A percentile compares a stretch with the other conserved stretches of the same genome.
These are phyloP conservation scores for Chloroceryle aenea DNA, from an alignment of 2,113 vertebrate species.

Conservation along the genomic window DNA sequence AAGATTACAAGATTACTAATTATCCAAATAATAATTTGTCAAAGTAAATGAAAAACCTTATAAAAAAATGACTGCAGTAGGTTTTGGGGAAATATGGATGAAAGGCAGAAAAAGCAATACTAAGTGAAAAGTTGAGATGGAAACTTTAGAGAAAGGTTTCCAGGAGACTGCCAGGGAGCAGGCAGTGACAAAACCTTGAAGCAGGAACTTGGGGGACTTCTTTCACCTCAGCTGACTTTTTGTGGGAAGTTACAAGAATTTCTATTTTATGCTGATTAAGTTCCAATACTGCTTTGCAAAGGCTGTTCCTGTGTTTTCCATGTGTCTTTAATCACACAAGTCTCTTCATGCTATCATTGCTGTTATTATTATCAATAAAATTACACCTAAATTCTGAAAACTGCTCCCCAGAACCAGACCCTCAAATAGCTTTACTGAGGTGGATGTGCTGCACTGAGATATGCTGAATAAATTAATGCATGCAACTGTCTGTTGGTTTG, in stretches of 20 bases:
- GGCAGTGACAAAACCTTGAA: background rate
- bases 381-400: background rate
- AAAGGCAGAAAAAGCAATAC: background rate
- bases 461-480: background rate
- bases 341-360: background rate
- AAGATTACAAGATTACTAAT: background rate
- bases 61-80: background rate
- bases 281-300: background rate
- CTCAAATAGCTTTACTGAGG: background rate
- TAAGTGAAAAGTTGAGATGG: background rate
- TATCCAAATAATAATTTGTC: background rate
- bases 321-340: background rate
- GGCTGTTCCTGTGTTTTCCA: background rate
- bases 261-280: background rate
- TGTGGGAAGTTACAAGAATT: background rate
- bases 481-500: background rate
- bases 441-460: background rate
- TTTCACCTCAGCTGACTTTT: background rate
- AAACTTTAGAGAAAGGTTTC: background rate
- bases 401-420: background rate
- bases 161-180: background rate
- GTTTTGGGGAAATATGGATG: background rate
- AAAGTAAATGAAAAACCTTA: too few relatives aligned
- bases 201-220: background rate
- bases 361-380: background rate